A percentile compares a stretch with the other conserved stretches of the same genome.
Conservation (phyloP, 1,140 invertebrate species). For the Battus philenor region DNA sequence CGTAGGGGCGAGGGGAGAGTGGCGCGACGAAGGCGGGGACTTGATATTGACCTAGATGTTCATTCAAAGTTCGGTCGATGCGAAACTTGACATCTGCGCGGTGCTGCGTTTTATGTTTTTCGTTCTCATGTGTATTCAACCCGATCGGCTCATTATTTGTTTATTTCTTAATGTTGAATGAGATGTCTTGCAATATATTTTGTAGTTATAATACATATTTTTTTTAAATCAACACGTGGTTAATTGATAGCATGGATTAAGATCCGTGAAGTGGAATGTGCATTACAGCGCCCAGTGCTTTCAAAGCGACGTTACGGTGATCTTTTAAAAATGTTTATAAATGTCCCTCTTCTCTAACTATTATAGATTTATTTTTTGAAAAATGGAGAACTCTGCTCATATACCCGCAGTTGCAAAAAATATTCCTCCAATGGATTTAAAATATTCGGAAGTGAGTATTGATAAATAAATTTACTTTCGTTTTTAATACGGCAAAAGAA, state of each 20-base stretch:
- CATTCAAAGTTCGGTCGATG: constrained; percentile 75
- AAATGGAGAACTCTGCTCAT: constrained; percentile 31
- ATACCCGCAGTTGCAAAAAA: constrained; percentile 46
- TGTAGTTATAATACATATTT: no score
- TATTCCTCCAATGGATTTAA: constrained; percentile 51
- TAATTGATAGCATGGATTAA: constrained; percentile 2
- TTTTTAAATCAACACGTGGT: neutral
- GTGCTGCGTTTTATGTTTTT: constrained; percentile 66
- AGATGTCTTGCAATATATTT: constrained; percentile 1
- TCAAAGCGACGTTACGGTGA: constrained; percentile 27
- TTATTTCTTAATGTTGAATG: constrained; percentile 18
- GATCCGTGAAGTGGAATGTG: constrained; percentile 27
- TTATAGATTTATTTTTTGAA: constrained; percentile 16
- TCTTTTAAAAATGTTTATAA: no score
- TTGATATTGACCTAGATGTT: constrained; percentile 76
- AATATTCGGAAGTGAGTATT: constrained; percentile 55
- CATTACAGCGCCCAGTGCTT: constrained; percentile 30
- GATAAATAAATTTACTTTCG: no score
- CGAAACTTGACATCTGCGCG: constrained; percentile 74
- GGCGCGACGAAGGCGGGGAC: constrained; percentile 45
- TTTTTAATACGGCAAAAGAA: no score
- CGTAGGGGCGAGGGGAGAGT: constrained; percentile 36
- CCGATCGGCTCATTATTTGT: constrained; percentile 29
- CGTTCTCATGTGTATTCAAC: constrained; percentile 57
- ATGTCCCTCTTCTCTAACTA: no score